phyloP scores from a whole-genome alignment of 2,797 vertebrate species.

The Tympanoctomys barrerae region DNA sequence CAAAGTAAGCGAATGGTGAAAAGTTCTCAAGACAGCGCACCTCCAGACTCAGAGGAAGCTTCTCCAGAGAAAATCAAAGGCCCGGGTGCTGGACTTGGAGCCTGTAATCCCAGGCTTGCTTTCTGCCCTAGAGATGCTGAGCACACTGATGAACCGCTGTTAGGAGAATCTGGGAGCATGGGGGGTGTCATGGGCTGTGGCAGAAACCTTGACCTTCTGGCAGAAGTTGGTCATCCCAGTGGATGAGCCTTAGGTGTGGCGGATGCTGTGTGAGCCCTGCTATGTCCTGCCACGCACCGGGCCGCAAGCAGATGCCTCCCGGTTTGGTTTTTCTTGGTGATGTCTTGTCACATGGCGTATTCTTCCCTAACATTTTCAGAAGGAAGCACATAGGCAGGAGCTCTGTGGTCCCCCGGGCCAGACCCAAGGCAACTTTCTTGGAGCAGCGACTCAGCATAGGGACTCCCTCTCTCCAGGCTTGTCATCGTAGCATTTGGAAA shows the following conservation, averaged over 20 bases:
- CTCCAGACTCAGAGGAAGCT: background rate
- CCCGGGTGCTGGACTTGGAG: background rate
- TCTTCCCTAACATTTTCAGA: background rate
- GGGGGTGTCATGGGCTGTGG: background rate
- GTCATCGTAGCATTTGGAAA: background rate
- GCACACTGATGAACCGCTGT: background rate
- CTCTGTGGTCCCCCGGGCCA: background rate
- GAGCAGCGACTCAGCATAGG: background rate
- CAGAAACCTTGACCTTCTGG: background rate
- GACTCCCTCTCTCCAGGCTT: background rate
- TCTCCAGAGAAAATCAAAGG: constrained; percentile 4
- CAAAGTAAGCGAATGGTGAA: background rate
- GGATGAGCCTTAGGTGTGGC: background rate
- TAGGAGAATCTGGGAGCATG: background rate
- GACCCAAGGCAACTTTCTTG: background rate
- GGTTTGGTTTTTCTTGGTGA: background rate
- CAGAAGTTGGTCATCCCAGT: background rate
- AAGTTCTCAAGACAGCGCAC: background rate
- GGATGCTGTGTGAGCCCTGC: background rate
- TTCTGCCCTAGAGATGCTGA: background rate
- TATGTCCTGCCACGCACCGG: background rate
- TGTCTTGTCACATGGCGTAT: background rate
- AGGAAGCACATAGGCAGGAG: background rate
- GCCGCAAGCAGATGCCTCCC: background rate
- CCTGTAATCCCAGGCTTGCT: background rate